Conservation (phyloP, 2,888 invertebrate species). For the Athrips mouffetella region DNA sequence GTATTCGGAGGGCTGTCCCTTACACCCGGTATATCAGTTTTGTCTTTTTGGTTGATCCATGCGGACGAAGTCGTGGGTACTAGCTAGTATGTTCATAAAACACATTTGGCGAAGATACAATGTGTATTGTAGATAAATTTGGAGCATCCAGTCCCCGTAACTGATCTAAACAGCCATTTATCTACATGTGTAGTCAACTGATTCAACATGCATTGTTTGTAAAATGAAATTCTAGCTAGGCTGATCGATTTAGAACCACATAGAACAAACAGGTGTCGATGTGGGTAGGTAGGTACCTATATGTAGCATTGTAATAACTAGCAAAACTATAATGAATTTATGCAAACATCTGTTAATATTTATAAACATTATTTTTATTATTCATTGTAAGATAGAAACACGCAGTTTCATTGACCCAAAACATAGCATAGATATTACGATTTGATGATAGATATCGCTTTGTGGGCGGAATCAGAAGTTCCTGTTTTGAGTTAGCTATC, state of each 20-base stretch:
- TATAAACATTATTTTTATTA: not conserved
- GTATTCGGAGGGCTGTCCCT: too few relatives aligned
- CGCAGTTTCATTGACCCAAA: slow-evolving; percentile 7
- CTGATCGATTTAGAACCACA: not conserved
- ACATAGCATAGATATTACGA: slow-evolving; percentile 16
- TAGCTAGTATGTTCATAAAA: not conserved
- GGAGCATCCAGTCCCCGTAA: not conserved
- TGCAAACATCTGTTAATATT: not conserved
- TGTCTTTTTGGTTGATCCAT: too few relatives aligned
- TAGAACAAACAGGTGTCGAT: too few relatives aligned
- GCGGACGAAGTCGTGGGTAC: too few relatives aligned
- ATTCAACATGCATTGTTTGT: slow-evolving; percentile 2
- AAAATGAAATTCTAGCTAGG: not conserved
- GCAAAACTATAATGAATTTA: not conserved
- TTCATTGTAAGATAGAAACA: not conserved
- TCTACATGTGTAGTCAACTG: not conserved
- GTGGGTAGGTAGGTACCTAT: too few relatives aligned
- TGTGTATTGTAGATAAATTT: slow-evolving; percentile 3
- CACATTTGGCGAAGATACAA: slow-evolving; percentile 10
- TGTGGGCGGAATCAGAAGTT: slow-evolving; percentile 22
- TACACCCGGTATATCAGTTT: too few relatives aligned
- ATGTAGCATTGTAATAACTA: not conserved
- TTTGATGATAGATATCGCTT: slow-evolving; percentile 21
- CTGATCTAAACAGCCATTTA: not conserved
- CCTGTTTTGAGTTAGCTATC: too few relatives aligned